A percentile compares a stretch with the other conserved stretches of the same genome.
Conservation (phyloP, 2,113 vertebrate species). For the Pterophyllum scalare region DNA sequence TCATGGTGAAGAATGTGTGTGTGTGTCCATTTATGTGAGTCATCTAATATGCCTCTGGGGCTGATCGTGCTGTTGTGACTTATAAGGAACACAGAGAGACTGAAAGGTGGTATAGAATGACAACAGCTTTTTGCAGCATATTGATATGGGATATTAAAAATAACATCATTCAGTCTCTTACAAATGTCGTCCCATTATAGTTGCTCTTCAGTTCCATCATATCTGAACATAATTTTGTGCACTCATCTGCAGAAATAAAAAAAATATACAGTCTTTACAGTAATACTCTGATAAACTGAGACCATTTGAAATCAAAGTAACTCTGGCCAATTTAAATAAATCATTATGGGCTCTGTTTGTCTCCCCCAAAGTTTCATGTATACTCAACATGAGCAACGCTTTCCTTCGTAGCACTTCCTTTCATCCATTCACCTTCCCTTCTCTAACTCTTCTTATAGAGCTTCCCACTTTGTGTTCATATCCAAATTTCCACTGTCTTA, state of each 20-base stretch:
- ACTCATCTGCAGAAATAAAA: not conserved
- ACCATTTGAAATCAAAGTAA: not conserved
- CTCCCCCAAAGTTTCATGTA: not conserved
- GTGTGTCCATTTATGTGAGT: slow-evolving; percentile 25
- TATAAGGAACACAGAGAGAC: not conserved
- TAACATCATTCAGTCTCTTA: not conserved
- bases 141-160: not conserved
- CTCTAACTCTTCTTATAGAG: not conserved
- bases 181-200: not conserved
- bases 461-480: not conserved
- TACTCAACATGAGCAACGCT: not conserved
- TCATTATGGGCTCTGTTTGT: not conserved
- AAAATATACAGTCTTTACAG: not conserved
- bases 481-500: not conserved
- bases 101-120: slow-evolving; percentile 2
- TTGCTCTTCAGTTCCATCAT: not conserved
- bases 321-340: not conserved
- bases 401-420: slow-evolving; percentile 32
- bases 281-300: not conserved
- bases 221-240: not conserved
- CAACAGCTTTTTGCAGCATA: not conserved
- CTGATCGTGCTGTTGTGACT: slow-evolving; percentile 12
- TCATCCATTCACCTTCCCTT: not conserved
- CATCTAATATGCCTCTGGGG: slow-evolving; percentile 34
- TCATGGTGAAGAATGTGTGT: slow-evolving; percentile 27